Evolutionary conservation across 2,113 vertebrate genomes (phyloP).

Genomic region (Ivindomyrus marchei): DNA sequence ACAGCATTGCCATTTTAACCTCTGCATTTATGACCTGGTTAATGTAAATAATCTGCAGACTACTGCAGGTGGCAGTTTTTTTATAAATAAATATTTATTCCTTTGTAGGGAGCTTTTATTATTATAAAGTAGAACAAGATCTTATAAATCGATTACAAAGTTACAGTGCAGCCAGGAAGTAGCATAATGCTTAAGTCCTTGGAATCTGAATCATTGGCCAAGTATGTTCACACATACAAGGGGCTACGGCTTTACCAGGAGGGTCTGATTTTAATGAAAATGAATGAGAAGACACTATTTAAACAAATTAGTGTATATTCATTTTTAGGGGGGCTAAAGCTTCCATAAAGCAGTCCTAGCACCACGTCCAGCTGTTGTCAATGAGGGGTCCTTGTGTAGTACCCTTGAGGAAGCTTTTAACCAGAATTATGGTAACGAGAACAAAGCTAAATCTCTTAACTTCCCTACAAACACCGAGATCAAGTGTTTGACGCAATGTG

Average conservation of each 20-base stretch:
- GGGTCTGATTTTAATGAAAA: neutral
- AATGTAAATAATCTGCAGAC: too few relatives aligned
- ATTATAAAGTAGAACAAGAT: neutral
- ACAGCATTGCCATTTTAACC: too few relatives aligned
- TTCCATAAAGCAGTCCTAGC: neutral
- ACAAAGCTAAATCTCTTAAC: neutral
- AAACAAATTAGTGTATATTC: neutral
- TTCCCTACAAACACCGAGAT: neutral
- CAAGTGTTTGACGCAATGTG: neutral
- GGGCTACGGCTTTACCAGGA: neutral
- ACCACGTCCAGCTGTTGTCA: neutral
- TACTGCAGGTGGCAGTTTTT: too few relatives aligned
- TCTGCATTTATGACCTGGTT: too few relatives aligned
- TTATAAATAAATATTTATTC: neutral
- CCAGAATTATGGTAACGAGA: neutral
- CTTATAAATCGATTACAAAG: neutral
- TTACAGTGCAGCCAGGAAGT: neutral
- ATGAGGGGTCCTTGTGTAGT: neutral
- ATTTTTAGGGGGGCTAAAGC: neutral
- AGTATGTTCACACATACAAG: neutral
- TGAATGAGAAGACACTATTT: neutral
- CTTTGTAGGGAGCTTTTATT: neutral
- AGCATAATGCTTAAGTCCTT: neutral
- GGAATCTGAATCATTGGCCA: neutral
- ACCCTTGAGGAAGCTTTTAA: neutral